phyloP scores from a whole-genome alignment of 2,113 vertebrate species.

The Psephotus haematonotus region DNA sequence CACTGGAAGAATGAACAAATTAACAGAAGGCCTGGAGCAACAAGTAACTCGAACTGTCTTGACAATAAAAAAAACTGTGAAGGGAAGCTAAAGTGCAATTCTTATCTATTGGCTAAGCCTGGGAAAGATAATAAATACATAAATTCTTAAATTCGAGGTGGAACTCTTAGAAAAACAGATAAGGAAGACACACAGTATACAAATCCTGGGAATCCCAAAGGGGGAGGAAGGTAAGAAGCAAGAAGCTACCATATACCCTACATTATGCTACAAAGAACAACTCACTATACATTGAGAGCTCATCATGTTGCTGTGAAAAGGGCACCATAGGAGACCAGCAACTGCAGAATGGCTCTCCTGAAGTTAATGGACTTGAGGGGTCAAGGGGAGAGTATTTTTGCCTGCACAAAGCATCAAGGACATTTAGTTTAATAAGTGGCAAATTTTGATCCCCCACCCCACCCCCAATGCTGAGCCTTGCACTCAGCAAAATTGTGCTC shows the following conservation, averaged over 20 bases:
- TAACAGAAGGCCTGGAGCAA: constrained; percentile 32
- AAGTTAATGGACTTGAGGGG: constrained; percentile 56
- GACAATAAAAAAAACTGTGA: constrained; percentile 41
- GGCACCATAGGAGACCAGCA: constrained; percentile 38
- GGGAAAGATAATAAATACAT: constrained; percentile 54
- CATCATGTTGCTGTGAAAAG: constrained; percentile 48
- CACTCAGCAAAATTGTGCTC: constrained; percentile 39
- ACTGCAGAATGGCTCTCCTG: constrained; percentile 32
- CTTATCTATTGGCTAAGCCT: constrained; percentile 43
- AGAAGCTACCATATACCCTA: constrained; percentile 35
- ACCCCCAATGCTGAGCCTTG: not conserved
- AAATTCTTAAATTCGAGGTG: constrained; percentile 51
- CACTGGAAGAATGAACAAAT: constrained; percentile 43
- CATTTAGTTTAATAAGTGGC: constrained; percentile 49
- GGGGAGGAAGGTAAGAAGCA: constrained; percentile 30
- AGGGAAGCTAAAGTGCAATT: constrained; percentile 27
- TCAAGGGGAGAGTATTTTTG: constrained; percentile 40
- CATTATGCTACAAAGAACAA: constrained; percentile 20
- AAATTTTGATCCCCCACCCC: not conserved
- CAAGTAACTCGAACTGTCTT: constrained; percentile 52
- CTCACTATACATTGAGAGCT: constrained; percentile 24
- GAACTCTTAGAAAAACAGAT: constrained; percentile 53
- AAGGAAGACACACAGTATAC: constrained; percentile 25
- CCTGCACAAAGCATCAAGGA: constrained; percentile 46
- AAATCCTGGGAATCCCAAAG: constrained; percentile 44